Evolutionary conservation across 1,140 invertebrate genomes (phyloP).

Genomic region (Battus philenor): DNA sequence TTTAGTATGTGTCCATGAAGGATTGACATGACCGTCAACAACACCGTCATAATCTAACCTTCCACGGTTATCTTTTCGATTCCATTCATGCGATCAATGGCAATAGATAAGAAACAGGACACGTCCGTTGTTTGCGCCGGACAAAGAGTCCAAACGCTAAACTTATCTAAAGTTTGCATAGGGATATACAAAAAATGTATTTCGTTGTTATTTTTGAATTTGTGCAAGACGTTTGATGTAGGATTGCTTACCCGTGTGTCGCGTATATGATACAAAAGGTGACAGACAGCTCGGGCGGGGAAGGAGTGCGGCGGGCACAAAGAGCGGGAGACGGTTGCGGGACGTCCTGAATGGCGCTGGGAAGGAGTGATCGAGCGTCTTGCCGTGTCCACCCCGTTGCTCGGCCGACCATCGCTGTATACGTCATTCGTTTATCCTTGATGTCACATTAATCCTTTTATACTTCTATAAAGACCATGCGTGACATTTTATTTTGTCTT

Average conservation of each 20-base stretch:
- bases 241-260: constrained; percentile 40
- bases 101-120: constrained; percentile 53
- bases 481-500: too few species aligned
- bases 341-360: constrained; percentile 63
- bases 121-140: constrained; percentile 65
- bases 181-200: constrained; percentile 54
- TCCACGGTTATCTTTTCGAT: constrained; percentile 28
- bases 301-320: constrained; percentile 49
- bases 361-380: constrained; percentile 64
- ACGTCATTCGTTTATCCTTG: constrained; percentile 7
- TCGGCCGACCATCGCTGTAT: background rate
- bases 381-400: constrained; percentile 21
- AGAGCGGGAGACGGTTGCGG: constrained; percentile 53
- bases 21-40: constrained; percentile 15
- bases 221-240: constrained; percentile 72
- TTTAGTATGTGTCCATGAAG: background rate
- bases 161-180: constrained; percentile 70
- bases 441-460: constrained; percentile 29
- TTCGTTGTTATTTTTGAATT: constrained; percentile 72
- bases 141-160: constrained; percentile 62
- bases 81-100: constrained; percentile 42
- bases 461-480: too few species aligned
- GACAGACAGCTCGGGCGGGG: constrained; percentile 59
- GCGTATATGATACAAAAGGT: constrained; percentile 55
- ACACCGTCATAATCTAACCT: constrained; percentile 19